phyloP scores from a whole-genome alignment of 2,113 vertebrate genomes.

The Siphamia tubifer region DNA sequence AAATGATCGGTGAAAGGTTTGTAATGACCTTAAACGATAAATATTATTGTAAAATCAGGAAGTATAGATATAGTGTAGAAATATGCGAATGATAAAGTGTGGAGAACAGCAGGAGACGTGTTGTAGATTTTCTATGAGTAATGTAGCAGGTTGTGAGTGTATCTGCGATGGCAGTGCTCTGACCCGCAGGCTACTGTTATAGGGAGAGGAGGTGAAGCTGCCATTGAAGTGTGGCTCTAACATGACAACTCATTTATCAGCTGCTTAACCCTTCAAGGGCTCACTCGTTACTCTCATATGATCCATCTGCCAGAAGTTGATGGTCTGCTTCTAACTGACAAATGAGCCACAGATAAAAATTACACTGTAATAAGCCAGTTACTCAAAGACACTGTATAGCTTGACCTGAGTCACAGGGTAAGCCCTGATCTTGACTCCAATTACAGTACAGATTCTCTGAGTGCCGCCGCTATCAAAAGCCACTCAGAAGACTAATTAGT shows the following conservation, averaged over 20 bases:
- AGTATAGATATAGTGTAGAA: background rate
- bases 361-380: conserved; percentile 41
- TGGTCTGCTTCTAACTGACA: conserved; percentile 44
- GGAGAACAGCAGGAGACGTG: background rate
- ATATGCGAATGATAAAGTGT: background rate
- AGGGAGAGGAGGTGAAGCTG: conserved; percentile 36
- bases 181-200: conserved; percentile 23
- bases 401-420: conserved; percentile 41
- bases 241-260: conserved; percentile 59
- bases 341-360: conserved; percentile 30
- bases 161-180: background rate
- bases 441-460: conserved; percentile 44
- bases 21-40: conserved; percentile 23
- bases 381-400: conserved; percentile 21
- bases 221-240: conserved; percentile 20
- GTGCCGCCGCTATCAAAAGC: conserved; percentile 15
- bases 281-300: conserved; percentile 1
- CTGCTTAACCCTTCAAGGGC: conserved; percentile 40
- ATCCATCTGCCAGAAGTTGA: conserved; percentile 41
- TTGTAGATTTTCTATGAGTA: conserved; percentile 23
- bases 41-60: conserved; percentile 11
- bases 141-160: conserved; percentile 12
- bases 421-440: conserved; percentile 32
- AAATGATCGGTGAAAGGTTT: conserved; percentile 14
- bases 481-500: conserved; percentile 42